Conservation (phyloP, 1,140 invertebrate genomes). For the Brachionus plicatilis region DNA sequence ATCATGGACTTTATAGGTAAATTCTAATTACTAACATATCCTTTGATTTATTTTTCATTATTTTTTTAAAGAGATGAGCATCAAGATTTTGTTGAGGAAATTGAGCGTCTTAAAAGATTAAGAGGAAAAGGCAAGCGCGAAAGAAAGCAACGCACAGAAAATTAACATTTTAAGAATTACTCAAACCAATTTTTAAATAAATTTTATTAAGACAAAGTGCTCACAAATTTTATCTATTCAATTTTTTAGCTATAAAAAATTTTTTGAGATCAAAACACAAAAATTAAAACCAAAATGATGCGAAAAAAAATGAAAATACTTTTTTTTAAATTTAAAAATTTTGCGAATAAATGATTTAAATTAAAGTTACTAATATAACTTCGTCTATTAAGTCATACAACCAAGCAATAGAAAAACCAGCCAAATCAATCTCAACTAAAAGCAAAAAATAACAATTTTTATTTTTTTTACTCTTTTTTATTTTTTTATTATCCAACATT, state of each 20-base stretch:
- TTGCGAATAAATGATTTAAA: too few relatives aligned
- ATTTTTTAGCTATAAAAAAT: too few relatives aligned
- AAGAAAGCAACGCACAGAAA: not conserved
- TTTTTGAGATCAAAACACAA: not conserved
- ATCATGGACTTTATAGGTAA: slow-evolving; percentile 36
- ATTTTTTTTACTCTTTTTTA: too few relatives aligned
- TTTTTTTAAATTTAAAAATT: too few relatives aligned
- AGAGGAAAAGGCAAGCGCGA: slow-evolving; percentile 28
- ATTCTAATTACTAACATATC: not conserved
- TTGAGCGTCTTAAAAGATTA: slow-evolving; percentile 21
- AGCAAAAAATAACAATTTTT: too few relatives aligned
- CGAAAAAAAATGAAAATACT: too few relatives aligned
- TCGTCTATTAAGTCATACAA: too few relatives aligned
- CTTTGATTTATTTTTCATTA: not conserved
- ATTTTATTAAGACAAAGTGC: not conserved
- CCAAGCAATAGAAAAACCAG: too few relatives aligned
- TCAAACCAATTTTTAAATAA: not conserved
- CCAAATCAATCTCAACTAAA: too few relatives aligned
- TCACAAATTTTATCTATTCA: not conserved
- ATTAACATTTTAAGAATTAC: not conserved
- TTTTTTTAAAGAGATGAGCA: slow-evolving; percentile 19
- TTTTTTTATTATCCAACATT: too few relatives aligned
- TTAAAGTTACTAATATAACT: too few relatives aligned
- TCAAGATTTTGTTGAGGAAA: slow-evolving; percentile 35
- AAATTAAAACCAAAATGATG: not conserved